A percentile compares a stretch with the other conserved stretches of the same genome.
Evolutionary conservation across 1,140 invertebrate species (phyloP).

Genomic region (Cryptotermes secundus): DNA sequence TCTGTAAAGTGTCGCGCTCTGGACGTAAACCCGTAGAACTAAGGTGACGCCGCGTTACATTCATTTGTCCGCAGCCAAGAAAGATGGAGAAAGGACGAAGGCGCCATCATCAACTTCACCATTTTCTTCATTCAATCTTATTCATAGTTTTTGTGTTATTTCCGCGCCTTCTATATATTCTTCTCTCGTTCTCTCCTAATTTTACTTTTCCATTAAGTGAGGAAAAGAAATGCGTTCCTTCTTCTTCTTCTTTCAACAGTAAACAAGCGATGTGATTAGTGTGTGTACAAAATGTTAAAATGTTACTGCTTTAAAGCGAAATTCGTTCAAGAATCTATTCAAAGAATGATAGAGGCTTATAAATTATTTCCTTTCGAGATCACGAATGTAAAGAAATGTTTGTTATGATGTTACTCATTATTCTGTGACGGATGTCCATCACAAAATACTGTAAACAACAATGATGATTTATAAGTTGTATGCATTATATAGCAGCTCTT

Average conservation of each 20-base stretch:
- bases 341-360: no score
- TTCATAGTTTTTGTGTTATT: slow-evolving; percentile 10
- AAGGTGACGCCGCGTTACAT: not conserved
- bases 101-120: not conserved
- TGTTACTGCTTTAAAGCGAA: no score
- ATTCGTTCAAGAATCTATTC: no score
- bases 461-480: no score
- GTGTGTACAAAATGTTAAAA: not conserved
- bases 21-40: not conserved
- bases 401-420: no score
- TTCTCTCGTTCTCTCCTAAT: not conserved
- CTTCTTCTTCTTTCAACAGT: not conserved
- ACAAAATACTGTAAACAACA: no score
- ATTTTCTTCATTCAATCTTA: slow-evolving; percentile 11
- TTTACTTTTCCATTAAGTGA: not conserved
- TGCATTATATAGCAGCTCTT: no score
- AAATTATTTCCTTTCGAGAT: no score
- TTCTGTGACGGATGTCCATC: no score
- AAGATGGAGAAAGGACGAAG: not conserved
- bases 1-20: not conserved
- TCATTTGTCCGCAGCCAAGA: not conserved
- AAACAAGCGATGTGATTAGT: not conserved
- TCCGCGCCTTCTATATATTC: not conserved
- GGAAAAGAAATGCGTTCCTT: not conserved
- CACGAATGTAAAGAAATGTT: no score